Conservation (phyloP, 2,113 vertebrate genomes). For the Erythrolamprus reginae region DNA sequence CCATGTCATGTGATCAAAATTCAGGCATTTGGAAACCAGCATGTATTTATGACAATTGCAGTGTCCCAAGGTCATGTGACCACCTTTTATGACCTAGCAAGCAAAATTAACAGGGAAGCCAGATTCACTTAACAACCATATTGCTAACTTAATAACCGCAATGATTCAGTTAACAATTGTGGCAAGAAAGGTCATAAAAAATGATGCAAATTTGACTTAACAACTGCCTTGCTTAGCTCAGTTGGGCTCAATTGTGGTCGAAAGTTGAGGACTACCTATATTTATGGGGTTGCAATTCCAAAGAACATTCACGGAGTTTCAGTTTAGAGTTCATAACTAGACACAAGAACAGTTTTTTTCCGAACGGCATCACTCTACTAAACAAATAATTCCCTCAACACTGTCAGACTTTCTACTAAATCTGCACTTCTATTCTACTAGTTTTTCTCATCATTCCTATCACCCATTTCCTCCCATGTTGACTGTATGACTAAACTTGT, state of each 20-base stretch:
- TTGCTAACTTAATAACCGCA: neutral
- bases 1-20: neutral
- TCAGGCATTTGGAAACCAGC: too few species aligned
- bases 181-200: neutral
- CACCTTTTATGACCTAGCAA: neutral
- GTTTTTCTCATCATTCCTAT: too few species aligned
- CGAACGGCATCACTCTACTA: too few species aligned
- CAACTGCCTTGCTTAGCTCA: neutral
- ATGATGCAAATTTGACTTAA: neutral
- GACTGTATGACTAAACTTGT: too few species aligned
- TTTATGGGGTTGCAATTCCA: neutral
- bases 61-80: neutral
- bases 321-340: neutral
- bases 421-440: too few species aligned
- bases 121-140: neutral
- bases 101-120: neutral
- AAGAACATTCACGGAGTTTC: neutral
- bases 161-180: neutral
- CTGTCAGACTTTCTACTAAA: too few species aligned
- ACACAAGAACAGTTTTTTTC: too few species aligned
- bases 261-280: neutral
- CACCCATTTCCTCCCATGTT: too few species aligned
- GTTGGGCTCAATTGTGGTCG: neutral
- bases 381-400: too few species aligned
- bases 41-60: neutral